A percentile compares a stretch with the other conserved stretches of the same genome.
Conservation (phyloP, 2,888 invertebrate genomes). For the Ptilodon capucinus region DNA sequence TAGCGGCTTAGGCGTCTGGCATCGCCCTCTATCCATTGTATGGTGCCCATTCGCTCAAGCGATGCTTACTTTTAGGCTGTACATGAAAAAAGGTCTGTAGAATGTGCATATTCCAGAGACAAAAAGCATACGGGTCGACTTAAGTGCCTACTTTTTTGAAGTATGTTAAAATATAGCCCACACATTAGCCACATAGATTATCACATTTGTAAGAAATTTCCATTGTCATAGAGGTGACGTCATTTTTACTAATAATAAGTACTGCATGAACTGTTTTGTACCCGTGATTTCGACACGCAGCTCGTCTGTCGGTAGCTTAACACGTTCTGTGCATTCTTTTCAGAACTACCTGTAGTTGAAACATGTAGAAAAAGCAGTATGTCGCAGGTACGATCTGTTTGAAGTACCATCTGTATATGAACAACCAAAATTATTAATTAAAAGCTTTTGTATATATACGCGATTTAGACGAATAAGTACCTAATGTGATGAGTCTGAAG, state of each 20-base stretch:
- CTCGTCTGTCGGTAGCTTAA: constrained; percentile 48
- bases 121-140: no score
- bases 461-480: neutral
- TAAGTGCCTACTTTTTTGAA: no score
- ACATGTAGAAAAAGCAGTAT: constrained; percentile 31
- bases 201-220: neutral
- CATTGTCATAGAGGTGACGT: neutral
- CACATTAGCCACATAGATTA: no score
- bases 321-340: constrained; percentile 79
- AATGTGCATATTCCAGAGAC: no score
- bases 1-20: no score
- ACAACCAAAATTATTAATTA: constrained; percentile 13
- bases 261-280: neutral
- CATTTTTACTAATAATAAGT: neutral
- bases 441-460: neutral
- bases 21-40: no score
- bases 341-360: constrained; percentile 70
- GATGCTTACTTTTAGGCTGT: no score
- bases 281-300: neutral
- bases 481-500: neutral
- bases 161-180: no score
- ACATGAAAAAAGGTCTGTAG: no score
- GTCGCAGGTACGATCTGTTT: constrained; percentile 36
- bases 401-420: constrained; percentile 15
- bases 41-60: no score